A percentile compares a stretch with the other conserved stretches of the same genome.
phyloP scores from a whole-genome alignment of 2,888 invertebrate genomes.

The Drosophila aldrichi region DNA sequence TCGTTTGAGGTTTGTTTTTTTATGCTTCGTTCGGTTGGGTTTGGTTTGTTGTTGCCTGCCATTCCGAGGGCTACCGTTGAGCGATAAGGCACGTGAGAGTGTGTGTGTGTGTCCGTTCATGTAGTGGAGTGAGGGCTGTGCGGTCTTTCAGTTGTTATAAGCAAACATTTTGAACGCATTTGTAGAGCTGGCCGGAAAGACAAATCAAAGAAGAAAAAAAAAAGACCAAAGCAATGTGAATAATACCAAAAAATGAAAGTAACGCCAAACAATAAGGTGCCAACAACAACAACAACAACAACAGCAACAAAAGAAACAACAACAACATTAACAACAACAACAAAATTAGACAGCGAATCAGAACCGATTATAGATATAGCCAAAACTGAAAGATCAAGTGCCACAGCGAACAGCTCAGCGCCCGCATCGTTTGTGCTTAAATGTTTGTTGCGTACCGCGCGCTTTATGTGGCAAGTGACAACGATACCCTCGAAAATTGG shows the following conservation, averaged over 20 bases:
- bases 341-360: conserved; percentile 9
- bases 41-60: conserved; percentile 9
- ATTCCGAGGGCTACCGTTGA: conserved; percentile 13
- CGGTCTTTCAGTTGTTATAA: conserved; percentile 6
- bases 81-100: conserved; percentile 12
- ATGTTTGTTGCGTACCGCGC: conserved; percentile 83
- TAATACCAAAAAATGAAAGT: conserved; percentile 71
- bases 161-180: conserved; percentile 20
- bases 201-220: not conserved
- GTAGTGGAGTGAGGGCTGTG: conserved; percentile 5
- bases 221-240: conserved; percentile 52
- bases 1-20: conserved; percentile 24
- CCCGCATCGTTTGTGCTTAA: conserved; percentile 82
- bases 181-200: conserved; percentile 16
- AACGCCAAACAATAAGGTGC: conserved; percentile 67
- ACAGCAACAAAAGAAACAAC: conserved; percentile 5
- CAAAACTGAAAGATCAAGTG: conserved; percentile 20
- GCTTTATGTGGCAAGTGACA: conserved; percentile 85
- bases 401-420: conserved; percentile 19
- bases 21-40: not conserved
- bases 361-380: conserved; percentile 9
- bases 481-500: conserved; percentile 85
- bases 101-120: not conserved
- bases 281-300: conserved; percentile 28
- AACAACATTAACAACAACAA: conserved; percentile 10